Base-by-base conservation (phyloP, 2,113 vertebrate species). In the Pelodiscus sinensis region DNA sequence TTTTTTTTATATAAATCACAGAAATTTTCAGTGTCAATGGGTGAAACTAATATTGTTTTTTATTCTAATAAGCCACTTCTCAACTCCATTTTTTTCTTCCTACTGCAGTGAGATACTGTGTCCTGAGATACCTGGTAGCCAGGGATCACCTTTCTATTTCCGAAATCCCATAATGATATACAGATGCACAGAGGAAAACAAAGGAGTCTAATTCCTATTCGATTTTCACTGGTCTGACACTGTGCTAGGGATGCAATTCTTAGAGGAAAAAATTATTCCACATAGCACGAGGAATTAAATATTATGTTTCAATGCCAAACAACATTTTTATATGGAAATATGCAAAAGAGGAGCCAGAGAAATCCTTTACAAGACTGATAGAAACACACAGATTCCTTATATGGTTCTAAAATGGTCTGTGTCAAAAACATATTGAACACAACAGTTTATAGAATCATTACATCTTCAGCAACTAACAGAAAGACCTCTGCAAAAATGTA, bases 241-340 rank as follows among this genome's bases (percentile, higher is more conserved):
- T 52, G 10, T 83, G 75, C 87, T 93, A 90, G 92, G 71, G 25
- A 22, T 55, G 51, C 54, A 88, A 24, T 65, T 92, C 81, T 90
- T 52, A 2, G 0, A 0, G 35, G 27, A 29, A 92, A 91, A 44
- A 38, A 81, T n/a, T 15, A 81, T 35, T 31, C 27, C 78, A 14
- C 60, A 24, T 5, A 75, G 4, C 0, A 0, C 29, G 14, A 77
- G 77, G 11, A 86, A 57, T 87, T 82, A 94, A 96, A 86, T 29
- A 7, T 2, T 87, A 0, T 58, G 15, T 14, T 27, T 2, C 51
- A 93, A 81, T 89, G 83, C 73, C 2, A 57, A 85, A 86, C 75
- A 3, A 44, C 50, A 5, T 51, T 50, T 77, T 77, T 38, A 29
- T 50, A 25, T 79, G 71, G 75, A 90, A 94, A 86, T 88, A 86